Evolutionary conservation across 2,113 vertebrate genomes (phyloP).

Genomic region (Esox niger): DNA sequence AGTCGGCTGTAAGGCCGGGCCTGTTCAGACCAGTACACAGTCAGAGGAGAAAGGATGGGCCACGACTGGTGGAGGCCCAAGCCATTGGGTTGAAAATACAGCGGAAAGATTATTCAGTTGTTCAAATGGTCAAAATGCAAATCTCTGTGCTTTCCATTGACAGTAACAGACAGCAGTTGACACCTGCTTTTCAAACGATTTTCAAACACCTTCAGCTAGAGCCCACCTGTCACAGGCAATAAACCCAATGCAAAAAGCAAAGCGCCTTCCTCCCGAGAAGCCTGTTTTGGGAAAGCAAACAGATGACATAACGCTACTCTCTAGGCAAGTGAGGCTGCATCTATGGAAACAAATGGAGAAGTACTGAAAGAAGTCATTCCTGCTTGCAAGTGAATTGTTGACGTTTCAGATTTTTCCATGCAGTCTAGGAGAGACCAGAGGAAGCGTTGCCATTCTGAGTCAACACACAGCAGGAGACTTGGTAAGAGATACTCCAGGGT

Average conservation of each 20-base stretch:
- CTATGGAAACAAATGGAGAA: background rate
- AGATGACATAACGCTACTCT: background rate
- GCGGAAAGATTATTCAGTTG: background rate
- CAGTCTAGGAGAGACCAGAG: background rate
- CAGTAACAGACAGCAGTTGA: background rate
- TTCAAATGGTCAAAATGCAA: background rate
- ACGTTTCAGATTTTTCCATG: background rate
- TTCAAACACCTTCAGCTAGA: background rate
- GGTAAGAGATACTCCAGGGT: background rate
- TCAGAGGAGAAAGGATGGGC: too few species aligned
- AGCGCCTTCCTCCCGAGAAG: slow-evolving; percentile 1
- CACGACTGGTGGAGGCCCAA: too few species aligned
- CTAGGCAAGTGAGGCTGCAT: background rate
- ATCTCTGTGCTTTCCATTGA: slow-evolving; percentile 1
- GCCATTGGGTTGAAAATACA: too few species aligned
- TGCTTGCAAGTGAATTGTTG: background rate
- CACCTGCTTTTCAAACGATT: background rate
- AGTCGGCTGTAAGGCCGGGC: slow-evolving; percentile 2
- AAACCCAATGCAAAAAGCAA: background rate
- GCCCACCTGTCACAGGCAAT: background rate
- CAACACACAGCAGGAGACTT: background rate
- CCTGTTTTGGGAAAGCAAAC: background rate
- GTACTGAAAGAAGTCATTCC: background rate
- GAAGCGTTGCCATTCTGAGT: background rate
- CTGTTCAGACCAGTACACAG: slow-evolving; percentile 36